Base-by-base conservation (phyloP, 2,113 vertebrate genomes). In the Gobio gobio region DNA sequence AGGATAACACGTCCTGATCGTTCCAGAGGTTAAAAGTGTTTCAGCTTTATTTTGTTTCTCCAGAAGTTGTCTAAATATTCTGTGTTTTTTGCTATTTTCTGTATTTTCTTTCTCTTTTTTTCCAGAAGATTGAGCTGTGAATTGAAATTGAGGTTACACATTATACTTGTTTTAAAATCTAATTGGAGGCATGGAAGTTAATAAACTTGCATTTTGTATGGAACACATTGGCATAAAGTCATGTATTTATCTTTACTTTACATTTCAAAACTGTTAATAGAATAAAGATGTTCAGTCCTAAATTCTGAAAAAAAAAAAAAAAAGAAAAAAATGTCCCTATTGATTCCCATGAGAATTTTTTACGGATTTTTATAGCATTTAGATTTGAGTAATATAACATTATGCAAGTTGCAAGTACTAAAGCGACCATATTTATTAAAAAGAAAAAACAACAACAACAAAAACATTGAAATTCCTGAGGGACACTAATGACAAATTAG, bases 161-260 rank as follows among this genome's bases (percentile, higher is more conserved):
- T 89, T 97, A 97, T 97, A 97, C 96, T 96, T 98, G 98, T 99
- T 98, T 97, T 97, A 97, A 97, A 97, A 98, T 97, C 97, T 98
- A 97, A 98, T 98, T 97, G 97, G 96, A 98, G 98, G 98, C 98
- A 99, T 99, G 98, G 99, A 97, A 97, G 96, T 96, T 96, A 99
- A 98, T 99, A 99, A 99, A 99, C 96, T 94, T 95, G 95, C 97
- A 97, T 99, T 99, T 99, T 99, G 96, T 99, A 99, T 98, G 96
- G 97, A 98, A 97, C 89, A 76, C 14, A 58, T 64, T 1, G 47
- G 79, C 59, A 76, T 76, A n/a, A 45, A 54, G 3, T 2, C 45
- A 4, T 54, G n/a, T 76, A 47, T 76, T 76, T 54, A 51, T 14
- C 9, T 51, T 29, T 29, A 75, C 73, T 18, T 75, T 8, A 33